Conservation (phyloP, 2,888 invertebrate genomes). For the Rhaphigaster nebulosa region DNA sequence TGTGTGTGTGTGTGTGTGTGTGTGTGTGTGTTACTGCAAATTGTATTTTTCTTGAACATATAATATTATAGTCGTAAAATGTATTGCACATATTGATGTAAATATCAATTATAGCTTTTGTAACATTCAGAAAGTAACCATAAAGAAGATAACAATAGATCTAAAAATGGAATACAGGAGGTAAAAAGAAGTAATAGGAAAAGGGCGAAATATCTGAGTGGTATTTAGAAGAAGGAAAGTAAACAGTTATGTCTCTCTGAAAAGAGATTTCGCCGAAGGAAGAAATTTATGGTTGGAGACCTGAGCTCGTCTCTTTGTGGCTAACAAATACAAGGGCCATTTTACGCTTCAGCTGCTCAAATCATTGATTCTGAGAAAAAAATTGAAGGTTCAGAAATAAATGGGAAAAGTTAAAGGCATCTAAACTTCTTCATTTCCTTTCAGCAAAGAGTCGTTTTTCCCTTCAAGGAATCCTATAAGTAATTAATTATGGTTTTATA, state of each 20-base stretch:
- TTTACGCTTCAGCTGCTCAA: neutral
- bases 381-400: constrained; percentile 27
- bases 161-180: neutral
- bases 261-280: neutral
- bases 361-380: constrained; percentile 31
- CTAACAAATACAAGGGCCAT: constrained; percentile 30
- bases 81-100: no score
- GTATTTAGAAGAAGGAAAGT: constrained; percentile 15
- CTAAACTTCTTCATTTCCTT: constrained; percentile 6
- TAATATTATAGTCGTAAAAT: no score
- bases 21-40: no score
- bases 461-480: neutral
- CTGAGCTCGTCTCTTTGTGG: neutral
- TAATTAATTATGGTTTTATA: neutral
- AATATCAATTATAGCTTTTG: neutral
- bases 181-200: neutral
- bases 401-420: constrained; percentile 13
- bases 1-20: no score
- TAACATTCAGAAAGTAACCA: neutral
- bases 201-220: neutral
- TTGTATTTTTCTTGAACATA: no score
- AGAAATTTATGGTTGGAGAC: neutral
- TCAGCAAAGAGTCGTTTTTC: neutral
- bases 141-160: neutral
- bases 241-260: constrained; percentile 13